These are phyloP conservation scores for Lasius platythorax DNA, from an alignment of 2,888 invertebrate species.

Conservation along the genomic window DNA sequence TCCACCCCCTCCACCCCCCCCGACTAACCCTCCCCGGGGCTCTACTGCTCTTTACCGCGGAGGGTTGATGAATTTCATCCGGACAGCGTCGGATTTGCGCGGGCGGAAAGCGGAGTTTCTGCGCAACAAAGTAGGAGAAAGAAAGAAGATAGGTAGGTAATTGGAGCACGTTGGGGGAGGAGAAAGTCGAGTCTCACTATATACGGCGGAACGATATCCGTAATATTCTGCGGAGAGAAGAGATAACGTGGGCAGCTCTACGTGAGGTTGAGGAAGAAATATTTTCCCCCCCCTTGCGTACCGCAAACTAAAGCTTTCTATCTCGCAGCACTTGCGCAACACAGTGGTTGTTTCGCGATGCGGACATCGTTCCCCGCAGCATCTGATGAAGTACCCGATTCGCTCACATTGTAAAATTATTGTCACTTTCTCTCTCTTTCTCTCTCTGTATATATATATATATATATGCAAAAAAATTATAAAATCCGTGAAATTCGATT, in stretches of 20 bases:
- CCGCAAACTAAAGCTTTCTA: slow-evolving; percentile 66
- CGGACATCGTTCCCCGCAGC: not conserved
- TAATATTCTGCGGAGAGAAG: slow-evolving; percentile 68
- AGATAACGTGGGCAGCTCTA: slow-evolving; percentile 66
- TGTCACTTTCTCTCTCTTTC: not conserved
- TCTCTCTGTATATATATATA: too few species aligned
- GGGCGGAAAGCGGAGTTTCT: slow-evolving; percentile 30
- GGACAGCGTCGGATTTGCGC: slow-evolving; percentile 69
- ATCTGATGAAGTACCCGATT: not conserved
- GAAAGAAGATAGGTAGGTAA: slow-evolving; percentile 60
- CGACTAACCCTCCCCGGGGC: not conserved
- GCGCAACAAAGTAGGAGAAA: not conserved
- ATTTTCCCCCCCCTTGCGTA: slow-evolving; percentile 45
- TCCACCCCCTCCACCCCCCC: not conserved
- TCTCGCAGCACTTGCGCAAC: slow-evolving; percentile 24
- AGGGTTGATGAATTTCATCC: slow-evolving; percentile 73
- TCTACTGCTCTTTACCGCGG: slow-evolving; percentile 45
- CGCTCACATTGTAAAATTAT: slow-evolving; percentile 12
- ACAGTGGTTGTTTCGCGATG: slow-evolving; percentile 20
- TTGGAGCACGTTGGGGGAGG: slow-evolving; percentile 67
- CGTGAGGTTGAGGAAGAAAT: slow-evolving; percentile 67
- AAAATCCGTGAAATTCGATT: not conserved
- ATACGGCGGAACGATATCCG: slow-evolving; percentile 65
- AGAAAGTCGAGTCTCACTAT: slow-evolving; percentile 63
- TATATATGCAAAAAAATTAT: not conserved